Evolutionary conservation across 2,797 vertebrate genomes (phyloP).

Genomic region (Crypturellus tataupa): DNA sequence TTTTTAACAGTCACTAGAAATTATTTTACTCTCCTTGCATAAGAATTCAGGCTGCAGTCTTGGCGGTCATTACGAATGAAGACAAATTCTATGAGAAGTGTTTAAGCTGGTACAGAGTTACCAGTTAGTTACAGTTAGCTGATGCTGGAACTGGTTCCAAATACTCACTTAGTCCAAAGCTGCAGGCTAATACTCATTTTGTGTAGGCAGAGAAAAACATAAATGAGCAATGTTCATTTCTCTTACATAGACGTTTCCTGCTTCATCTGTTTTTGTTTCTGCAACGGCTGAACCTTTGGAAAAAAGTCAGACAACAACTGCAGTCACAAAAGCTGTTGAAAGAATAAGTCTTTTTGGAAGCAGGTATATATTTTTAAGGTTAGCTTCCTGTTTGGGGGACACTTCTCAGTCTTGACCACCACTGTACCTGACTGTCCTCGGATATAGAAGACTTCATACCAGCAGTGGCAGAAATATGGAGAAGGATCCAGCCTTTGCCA

Average conservation of each 20-base stretch:
- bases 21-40: neutral
- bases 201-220: neutral
- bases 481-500: neutral
- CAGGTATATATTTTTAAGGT: constrained; percentile 79
- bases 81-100: neutral
- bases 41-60: neutral
- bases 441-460: neutral
- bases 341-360: constrained; percentile 85
- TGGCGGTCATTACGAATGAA: neutral
- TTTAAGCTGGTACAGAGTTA: neutral
- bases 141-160: neutral
- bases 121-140: neutral
- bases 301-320: constrained; percentile 71
- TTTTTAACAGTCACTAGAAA: neutral
- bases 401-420: neutral
- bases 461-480: neutral
- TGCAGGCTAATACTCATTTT: neutral
- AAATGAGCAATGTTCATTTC: neutral
- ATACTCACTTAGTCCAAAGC: neutral
- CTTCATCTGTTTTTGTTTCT: neutral
- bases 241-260: constrained; percentile 9
- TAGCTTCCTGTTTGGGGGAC: neutral
- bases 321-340: constrained; percentile 83
- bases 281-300: neutral
- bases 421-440: neutral